A percentile compares a stretch with the other conserved stretches of the same genome.
These are phyloP conservation scores for Helobdella robusta DNA, from an alignment of 2,888 invertebrate species.

Conservation along the genomic window DNA sequence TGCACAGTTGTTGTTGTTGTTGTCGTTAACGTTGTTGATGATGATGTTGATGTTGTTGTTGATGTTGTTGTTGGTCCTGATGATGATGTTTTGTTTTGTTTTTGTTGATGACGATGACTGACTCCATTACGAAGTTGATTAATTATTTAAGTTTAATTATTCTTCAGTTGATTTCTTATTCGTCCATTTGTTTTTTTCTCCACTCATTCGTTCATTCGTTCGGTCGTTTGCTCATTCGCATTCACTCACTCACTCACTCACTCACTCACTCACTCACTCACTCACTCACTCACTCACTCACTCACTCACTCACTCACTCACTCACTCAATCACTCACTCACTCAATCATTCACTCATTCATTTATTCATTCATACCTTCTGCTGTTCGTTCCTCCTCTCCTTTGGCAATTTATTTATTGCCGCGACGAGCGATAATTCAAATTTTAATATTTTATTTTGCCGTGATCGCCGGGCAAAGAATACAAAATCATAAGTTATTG, in stretches of 20 bases:
- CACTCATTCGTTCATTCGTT: slow-evolving; percentile 1
- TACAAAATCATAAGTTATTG: too few species aligned
- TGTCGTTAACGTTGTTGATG: too few species aligned
- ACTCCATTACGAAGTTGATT: neutral
- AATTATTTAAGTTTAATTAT: neutral
- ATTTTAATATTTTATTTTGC: too few species aligned
- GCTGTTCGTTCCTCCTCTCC: neutral
- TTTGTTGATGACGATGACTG: too few species aligned
- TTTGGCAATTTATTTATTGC: too few species aligned
- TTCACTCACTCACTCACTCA: slow-evolving; percentile 10
- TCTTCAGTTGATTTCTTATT: neutral
- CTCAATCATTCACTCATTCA: neutral
- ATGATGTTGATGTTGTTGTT: too few species aligned
- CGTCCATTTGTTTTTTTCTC: neutral
- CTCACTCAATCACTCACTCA: neutral
- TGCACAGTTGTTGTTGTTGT: too few species aligned
- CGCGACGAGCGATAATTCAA: too few species aligned
- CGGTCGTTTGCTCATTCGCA: neutral
- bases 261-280: neutral
- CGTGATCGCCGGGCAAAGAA: too few species aligned
- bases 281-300: slow-evolving; percentile 12
- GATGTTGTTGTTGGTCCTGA: too few species aligned
- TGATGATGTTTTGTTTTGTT: too few species aligned
- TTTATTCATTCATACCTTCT: neutral
- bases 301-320: slow-evolving; percentile 9